Evolutionary conservation across 2,888 invertebrate species (phyloP).

Genomic region (Hymenopus coronatus): DNA sequence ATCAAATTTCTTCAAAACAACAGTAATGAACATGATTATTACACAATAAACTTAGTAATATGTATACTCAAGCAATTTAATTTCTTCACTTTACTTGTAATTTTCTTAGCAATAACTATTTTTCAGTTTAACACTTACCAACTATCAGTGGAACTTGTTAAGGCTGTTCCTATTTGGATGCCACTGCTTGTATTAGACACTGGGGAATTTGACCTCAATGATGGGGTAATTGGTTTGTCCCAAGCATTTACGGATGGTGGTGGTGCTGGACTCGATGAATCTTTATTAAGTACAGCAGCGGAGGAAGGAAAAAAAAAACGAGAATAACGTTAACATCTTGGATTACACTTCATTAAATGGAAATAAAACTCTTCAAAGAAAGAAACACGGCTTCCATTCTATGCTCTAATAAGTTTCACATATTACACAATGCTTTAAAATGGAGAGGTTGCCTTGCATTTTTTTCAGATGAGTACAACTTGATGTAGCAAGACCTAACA

Average conservation of each 20-base stretch:
- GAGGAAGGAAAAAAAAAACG: background rate
- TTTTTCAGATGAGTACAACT: too few species aligned
- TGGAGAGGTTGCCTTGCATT: too few species aligned
- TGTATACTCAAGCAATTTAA: too few species aligned
- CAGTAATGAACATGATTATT: too few species aligned
- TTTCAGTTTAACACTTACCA: constrained; percentile 38
- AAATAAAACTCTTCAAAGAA: background rate
- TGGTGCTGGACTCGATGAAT: constrained; percentile 38
- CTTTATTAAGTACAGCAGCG: background rate
- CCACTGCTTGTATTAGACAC: constrained; percentile 41
- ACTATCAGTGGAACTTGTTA: constrained; percentile 28
- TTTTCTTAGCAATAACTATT: background rate
- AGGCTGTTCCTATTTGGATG: constrained; percentile 21
- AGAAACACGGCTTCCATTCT: background rate
- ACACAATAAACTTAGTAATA: too few species aligned
- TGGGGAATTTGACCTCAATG: constrained; percentile 58
- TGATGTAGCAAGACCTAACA: too few species aligned
- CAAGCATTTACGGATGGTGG: constrained; percentile 76
- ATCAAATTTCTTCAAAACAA: too few species aligned
- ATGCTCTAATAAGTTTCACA: background rate
- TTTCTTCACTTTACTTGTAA: too few species aligned
- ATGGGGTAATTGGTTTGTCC: constrained; percentile 78
- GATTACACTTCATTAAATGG: background rate
- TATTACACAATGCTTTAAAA: background rate
- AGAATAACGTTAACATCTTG: background rate